Conservation (phyloP, 64 coral and sea anemone genomes). For the Orbicella faveolata region DNA sequence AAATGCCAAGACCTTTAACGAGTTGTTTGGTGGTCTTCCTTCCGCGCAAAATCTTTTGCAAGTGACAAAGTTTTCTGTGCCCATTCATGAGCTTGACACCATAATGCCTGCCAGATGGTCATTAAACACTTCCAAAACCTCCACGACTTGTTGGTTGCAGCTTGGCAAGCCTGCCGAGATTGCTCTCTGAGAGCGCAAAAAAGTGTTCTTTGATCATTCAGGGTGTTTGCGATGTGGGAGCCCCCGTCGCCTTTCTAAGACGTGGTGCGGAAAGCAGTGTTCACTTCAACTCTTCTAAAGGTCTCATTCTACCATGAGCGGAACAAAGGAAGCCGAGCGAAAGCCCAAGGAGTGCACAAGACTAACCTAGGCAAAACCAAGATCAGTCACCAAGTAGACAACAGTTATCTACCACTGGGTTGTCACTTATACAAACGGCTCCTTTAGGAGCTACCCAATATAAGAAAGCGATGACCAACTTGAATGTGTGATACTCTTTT, state of each 20-base stretch:
- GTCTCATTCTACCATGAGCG: constrained; percentile 40
- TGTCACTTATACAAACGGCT: constrained; percentile 41
- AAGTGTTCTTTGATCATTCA: constrained; percentile 62
- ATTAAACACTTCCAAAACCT: constrained; percentile 57
- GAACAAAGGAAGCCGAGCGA: constrained; percentile 14
- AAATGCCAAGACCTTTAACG: constrained; percentile 6
- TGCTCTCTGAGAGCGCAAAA: constrained; percentile 24
- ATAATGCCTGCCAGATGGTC: constrained; percentile 54
- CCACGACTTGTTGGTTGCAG: constrained; percentile 43
- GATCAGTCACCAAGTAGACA: neutral
- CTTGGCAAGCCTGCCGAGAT: constrained; percentile 40
- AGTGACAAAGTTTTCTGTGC: constrained; percentile 29
- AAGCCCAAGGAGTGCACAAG: too few species aligned
- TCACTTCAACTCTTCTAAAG: constrained; percentile 36
- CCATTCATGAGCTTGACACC: constrained; percentile 19
- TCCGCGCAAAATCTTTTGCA: constrained; percentile 17
- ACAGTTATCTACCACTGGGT: neutral
- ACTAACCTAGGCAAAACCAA: too few species aligned
- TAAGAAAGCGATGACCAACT: constrained; percentile 35
- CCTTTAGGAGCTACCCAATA: constrained; percentile 30
- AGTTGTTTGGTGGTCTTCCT: constrained; percentile 28
- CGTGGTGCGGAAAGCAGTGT: constrained; percentile 32
- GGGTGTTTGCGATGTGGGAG: constrained; percentile 34
- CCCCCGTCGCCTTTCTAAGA: constrained; percentile 28
- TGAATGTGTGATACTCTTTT: constrained; percentile 8